A percentile compares a stretch with the other conserved stretches of the same genome.
phyloP scores from a whole-genome alignment of 2,797 vertebrate species.

The Hybognathus amarus region DNA sequence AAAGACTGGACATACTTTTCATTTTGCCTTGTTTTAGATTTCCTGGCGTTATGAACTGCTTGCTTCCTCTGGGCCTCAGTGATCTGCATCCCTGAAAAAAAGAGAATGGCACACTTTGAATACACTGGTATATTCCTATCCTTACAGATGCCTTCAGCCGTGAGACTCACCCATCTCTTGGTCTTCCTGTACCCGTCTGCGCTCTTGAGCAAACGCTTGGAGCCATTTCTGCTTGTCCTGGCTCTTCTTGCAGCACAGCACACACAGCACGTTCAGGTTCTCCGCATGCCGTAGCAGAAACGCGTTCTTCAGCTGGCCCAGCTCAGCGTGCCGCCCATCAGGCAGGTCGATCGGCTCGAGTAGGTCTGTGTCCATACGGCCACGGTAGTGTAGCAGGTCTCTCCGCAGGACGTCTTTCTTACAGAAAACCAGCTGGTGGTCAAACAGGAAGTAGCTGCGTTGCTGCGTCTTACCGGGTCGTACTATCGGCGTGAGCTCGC shows the following conservation, averaged over 20 bases:
- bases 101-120: background rate
- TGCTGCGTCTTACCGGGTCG: slow-evolving; percentile 93
- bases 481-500: slow-evolving; percentile 87
- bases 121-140: background rate
- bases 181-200: slow-evolving; percentile 90
- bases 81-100: slow-evolving; percentile 90
- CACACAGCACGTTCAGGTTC: slow-evolving; percentile 78
- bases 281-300: slow-evolving; percentile 66
- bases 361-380: slow-evolving; percentile 87
- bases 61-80: slow-evolving; percentile 92
- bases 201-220: slow-evolving; percentile 86
- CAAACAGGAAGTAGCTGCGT: slow-evolving; percentile 96
- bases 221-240: slow-evolving; percentile 94
- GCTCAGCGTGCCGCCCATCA: slow-evolving; percentile 86
- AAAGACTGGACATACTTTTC: slow-evolving; percentile 80
- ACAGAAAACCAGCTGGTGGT: slow-evolving; percentile 96
- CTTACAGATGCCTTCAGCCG: background rate
- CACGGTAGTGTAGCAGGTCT: slow-evolving; percentile 94
- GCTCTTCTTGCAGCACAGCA: slow-evolving; percentile 89
- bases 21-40: slow-evolving; percentile 90
- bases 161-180: slow-evolving; percentile 88
- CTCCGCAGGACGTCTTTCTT: slow-evolving; percentile 95
- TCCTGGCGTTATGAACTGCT: slow-evolving; percentile 92
- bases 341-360: slow-evolving; percentile 82
- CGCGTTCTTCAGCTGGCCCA: slow-evolving; percentile 82